Evolutionary conservation across 2,888 invertebrate genomes (phyloP).

Genomic region (Habrosyne pyritoides): DNA sequence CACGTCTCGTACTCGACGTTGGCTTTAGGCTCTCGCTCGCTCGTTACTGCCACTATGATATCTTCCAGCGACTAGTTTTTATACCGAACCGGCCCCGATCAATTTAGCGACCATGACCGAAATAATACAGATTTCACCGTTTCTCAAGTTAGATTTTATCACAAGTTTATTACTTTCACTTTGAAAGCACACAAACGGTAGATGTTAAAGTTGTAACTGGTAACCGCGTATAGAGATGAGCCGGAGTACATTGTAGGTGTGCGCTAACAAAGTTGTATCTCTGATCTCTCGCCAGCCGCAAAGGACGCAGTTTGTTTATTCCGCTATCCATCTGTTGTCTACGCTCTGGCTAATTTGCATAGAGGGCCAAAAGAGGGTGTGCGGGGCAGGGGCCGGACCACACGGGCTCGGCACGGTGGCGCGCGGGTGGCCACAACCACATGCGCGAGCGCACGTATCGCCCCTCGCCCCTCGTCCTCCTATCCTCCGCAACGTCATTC

Average conservation of each 20-base stretch:
- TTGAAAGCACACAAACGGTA: background rate
- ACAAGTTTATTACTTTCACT: background rate
- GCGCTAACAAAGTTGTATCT: conserved; percentile 5
- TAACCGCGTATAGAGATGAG: background rate
- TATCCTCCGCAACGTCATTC: conserved; percentile 74
- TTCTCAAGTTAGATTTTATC: conserved; percentile 12
- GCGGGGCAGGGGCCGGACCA: conserved; percentile 72
- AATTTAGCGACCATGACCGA: conserved; percentile 53
- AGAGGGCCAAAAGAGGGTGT: conserved; percentile 62
- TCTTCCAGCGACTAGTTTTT: conserved; percentile 40
- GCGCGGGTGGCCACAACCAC: conserved; percentile 83
- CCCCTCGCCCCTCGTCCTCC: conserved; percentile 49
- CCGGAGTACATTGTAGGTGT: background rate
- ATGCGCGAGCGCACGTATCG: conserved; percentile 74
- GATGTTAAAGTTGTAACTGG: background rate
- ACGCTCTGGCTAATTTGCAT: conserved; percentile 82
- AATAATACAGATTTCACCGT: conserved; percentile 32
- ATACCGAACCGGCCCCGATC: conserved; percentile 48
- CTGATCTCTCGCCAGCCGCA: conserved; percentile 51
- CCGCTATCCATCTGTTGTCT: conserved; percentile 84
- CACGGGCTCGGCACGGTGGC: conserved; percentile 80
- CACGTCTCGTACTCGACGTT: conserved; percentile 15
- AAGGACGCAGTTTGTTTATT: conserved; percentile 81
- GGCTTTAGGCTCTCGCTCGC: conserved; percentile 21
- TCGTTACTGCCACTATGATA: conserved; percentile 20